Conservation (phyloP, 2,113 vertebrate species). For the Lichenostomus cassidix region DNA sequence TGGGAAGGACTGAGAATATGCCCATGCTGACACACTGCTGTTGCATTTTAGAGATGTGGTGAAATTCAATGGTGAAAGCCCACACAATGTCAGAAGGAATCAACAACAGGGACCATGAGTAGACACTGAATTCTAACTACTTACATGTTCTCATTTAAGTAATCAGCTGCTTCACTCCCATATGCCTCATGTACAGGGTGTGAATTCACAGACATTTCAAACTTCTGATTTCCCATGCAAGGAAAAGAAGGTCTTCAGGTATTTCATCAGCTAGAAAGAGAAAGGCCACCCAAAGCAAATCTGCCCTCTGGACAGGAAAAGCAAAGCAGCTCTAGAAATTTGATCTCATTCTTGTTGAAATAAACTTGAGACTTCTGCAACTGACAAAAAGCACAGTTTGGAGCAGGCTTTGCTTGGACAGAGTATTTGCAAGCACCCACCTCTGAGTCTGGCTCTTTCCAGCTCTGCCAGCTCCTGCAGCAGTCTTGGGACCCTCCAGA, state of each 20-base stretch:
- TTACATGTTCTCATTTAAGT: neutral
- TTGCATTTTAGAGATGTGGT: neutral
- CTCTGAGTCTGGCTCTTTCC: neutral
- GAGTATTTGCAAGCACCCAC: neutral
- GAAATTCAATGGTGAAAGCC: neutral
- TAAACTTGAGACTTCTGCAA: neutral
- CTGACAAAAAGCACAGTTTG: neutral
- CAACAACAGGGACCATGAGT: neutral
- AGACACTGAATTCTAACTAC: neutral
- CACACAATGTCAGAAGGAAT: neutral
- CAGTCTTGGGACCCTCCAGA: neutral
- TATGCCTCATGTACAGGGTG: neutral
- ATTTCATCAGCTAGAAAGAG: neutral
- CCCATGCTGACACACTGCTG: neutral
- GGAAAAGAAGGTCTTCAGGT: neutral
- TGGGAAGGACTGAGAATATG: neutral
- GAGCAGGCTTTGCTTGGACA: neutral
- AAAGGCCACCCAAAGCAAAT: neutral
- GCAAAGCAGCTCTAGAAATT: neutral
- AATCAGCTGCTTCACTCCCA: neutral
- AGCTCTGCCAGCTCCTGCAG: neutral
- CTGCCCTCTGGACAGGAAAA: neutral
- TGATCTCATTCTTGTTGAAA: neutral
- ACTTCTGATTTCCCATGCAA: neutral
- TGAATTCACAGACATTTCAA: neutral